phyloP scores from a whole-genome alignment of 2,113 vertebrate genomes.

The Oceanodroma tethys region DNA sequence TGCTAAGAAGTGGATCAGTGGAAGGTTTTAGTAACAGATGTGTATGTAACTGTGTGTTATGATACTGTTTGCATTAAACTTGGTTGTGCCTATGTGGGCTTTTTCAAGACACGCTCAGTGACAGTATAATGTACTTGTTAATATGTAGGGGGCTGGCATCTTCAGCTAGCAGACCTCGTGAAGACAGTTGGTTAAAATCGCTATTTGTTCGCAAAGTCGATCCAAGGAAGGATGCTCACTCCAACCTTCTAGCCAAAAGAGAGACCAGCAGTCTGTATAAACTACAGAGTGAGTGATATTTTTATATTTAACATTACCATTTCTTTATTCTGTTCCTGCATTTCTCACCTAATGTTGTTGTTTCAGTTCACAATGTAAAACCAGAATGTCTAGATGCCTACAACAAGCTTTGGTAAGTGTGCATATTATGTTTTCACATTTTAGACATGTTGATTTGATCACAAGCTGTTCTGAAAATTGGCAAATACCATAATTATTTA shows the following conservation, averaged over 20 bases:
- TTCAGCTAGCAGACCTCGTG: constrained; percentile 68
- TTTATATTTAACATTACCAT: background rate
- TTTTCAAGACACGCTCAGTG: background rate
- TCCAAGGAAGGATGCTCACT: constrained; percentile 95
- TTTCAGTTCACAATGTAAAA: constrained; percentile 98
- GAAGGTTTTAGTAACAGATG: background rate
- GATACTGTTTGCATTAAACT: background rate
- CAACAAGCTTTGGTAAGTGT: constrained; percentile 94
- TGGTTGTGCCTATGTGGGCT: background rate
- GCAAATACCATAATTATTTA: background rate
- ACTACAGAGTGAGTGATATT: constrained; percentile 86
- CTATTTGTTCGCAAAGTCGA: constrained; percentile 96
- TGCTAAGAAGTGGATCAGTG: background rate
- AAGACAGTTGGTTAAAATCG: constrained; percentile 96
- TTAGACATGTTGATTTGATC: background rate
- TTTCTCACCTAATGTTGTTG: constrained; percentile 50
- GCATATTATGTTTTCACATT: background rate
- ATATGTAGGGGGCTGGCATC: constrained; percentile 74
- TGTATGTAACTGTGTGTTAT: background rate
- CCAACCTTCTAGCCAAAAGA: constrained; percentile 93
- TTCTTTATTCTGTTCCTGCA: background rate
- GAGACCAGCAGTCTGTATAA: constrained; percentile 97
- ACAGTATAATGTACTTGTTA: background rate
- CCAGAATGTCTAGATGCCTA: constrained; percentile 94
- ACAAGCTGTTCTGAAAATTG: background rate